These are phyloP conservation scores for Cybosia mesomella DNA, from an alignment of 2,888 invertebrate species.

Conservation along the genomic window DNA sequence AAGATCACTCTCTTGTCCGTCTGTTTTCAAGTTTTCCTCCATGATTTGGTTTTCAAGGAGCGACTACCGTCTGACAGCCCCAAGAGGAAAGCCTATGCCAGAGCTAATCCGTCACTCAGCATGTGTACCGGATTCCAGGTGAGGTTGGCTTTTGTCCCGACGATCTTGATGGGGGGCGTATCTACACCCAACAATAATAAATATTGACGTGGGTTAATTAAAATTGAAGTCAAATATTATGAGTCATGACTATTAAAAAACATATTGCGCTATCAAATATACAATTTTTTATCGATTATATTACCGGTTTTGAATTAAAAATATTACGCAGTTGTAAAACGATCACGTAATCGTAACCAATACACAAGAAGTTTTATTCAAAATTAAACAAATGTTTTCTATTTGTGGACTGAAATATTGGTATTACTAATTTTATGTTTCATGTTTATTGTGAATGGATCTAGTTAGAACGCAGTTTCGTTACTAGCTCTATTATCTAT, in stretches of 20 bases:
- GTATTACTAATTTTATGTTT: background rate
- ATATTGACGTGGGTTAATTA: background rate
- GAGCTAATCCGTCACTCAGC: too few species aligned
- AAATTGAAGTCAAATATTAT: background rate
- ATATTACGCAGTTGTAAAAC: slow-evolving; percentile 36
- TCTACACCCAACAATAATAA: too few species aligned
- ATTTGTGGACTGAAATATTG: background rate
- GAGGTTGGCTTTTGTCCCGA: too few species aligned
- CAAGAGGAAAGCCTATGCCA: too few species aligned
- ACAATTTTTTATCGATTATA: slow-evolving; percentile 16
- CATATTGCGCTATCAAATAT: background rate
- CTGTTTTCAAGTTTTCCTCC: too few species aligned
- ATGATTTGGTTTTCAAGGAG: too few species aligned
- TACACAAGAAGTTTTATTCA: background rate
- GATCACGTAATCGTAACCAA: slow-evolving; percentile 26
- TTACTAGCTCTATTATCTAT: background rate
- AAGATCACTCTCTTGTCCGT: background rate
- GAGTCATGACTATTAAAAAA: background rate
- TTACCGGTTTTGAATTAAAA: slow-evolving; percentile 32
- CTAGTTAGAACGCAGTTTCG: background rate
- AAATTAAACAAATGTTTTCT: slow-evolving; percentile 4
- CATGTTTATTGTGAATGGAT: background rate
- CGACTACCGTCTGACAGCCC: too few species aligned
- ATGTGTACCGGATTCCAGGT: too few species aligned
- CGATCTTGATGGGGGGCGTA: too few species aligned